These are phyloP conservation scores for Steromphala cineraria DNA, from an alignment of 2,888 invertebrate species.

Conservation along the genomic window DNA sequence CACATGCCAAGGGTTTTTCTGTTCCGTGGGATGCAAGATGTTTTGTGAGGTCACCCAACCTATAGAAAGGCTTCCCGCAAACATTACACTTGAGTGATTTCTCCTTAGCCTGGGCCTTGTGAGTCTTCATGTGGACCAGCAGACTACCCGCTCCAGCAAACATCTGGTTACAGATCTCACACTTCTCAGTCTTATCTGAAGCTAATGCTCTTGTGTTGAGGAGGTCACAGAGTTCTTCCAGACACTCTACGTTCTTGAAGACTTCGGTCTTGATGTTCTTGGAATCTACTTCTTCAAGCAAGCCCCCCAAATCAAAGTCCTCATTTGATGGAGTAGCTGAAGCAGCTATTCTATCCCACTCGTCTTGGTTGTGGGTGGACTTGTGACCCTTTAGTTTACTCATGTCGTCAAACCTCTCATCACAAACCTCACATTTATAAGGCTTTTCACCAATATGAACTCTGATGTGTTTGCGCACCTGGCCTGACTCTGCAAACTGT, in stretches of 20 bases:
- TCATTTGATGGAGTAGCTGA: not conserved
- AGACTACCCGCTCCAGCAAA: constrained; percentile 1
- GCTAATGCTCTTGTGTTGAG: not conserved
- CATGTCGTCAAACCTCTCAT: not conserved
- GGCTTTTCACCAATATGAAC: not conserved
- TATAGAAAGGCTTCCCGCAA: not conserved
- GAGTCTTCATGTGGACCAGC: constrained; percentile 9
- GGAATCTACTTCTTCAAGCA: not conserved
- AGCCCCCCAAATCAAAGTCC: not conserved
- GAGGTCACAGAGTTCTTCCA: constrained; percentile 10
- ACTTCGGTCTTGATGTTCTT: constrained; percentile 14
- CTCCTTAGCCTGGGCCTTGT: not conserved
- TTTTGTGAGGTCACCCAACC: not conserved
- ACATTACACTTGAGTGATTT: not conserved
- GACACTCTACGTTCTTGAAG: constrained; percentile 1
- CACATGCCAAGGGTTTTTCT: not conserved
- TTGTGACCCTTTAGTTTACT: constrained; percentile 5
- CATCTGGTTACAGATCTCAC: not conserved
- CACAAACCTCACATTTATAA: constrained; percentile 6
- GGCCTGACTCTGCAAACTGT: not conserved
- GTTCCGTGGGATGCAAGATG: not conserved
- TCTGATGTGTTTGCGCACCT: constrained; percentile 6
- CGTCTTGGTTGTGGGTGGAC: constrained; percentile 9
- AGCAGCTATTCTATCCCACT: constrained; percentile 6
- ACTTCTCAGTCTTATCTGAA: not conserved